Conservation (phyloP, 2,797 vertebrate genomes). For the Liasis olivaceus region DNA sequence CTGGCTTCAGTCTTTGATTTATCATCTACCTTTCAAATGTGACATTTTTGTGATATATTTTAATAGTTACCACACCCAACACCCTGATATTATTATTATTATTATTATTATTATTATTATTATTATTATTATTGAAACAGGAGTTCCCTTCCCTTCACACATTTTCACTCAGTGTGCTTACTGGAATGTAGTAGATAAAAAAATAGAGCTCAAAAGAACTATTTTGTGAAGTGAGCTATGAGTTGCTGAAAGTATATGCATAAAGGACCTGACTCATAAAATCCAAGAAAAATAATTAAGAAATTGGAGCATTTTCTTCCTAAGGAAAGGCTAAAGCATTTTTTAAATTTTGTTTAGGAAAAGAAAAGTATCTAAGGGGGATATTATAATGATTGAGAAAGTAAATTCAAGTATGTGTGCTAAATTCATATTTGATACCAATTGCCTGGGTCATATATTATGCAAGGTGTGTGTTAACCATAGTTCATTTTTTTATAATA, state of each 20-base stretch:
- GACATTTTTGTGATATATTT: constrained; percentile 50
- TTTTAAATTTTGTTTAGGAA: background rate
- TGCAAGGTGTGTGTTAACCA: background rate
- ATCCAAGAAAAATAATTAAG: background rate
- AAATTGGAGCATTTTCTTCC: background rate
- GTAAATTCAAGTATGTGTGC: background rate
- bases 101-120: constrained; percentile 26
- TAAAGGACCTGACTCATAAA: constrained; percentile 57
- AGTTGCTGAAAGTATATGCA: constrained; percentile 49
- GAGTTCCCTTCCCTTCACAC: constrained; percentile 29
- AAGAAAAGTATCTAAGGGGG: background rate
- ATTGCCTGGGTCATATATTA: background rate
- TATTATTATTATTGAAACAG: constrained; percentile 50
- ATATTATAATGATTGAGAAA: background rate
- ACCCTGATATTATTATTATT: constrained; percentile 41
- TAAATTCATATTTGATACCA: background rate
- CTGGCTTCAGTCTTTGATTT: constrained; percentile 59
- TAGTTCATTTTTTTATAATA: background rate
- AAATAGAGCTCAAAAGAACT: constrained; percentile 62
- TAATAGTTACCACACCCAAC: constrained; percentile 55
- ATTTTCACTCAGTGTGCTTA: constrained; percentile 34
- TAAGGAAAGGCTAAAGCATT: background rate
- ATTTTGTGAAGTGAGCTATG: constrained; percentile 60
- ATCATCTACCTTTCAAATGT: constrained; percentile 55
- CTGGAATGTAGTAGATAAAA: constrained; percentile 62